Conservation (phyloP, 2,797 vertebrate species). For the Falco rusticolus region DNA sequence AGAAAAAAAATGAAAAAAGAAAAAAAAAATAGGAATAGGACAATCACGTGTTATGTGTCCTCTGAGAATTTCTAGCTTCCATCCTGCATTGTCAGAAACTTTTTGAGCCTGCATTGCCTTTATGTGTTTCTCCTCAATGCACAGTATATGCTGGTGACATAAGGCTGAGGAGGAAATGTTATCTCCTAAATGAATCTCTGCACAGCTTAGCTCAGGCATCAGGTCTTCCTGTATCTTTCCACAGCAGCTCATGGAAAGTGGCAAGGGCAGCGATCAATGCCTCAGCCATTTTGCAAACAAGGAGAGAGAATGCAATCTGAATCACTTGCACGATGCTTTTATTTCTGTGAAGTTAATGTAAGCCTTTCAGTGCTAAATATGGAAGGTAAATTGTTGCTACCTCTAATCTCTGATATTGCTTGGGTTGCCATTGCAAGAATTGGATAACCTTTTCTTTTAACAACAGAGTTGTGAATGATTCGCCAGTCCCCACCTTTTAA, state of each 20-base stretch:
- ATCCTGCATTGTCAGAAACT: background rate
- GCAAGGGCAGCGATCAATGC: accelerated
- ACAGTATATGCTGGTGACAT: background rate
- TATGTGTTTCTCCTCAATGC: background rate
- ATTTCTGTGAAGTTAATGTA: background rate
- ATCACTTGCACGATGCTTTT: background rate
- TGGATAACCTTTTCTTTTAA: background rate
- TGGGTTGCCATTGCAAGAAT: background rate
- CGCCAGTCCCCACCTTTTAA: background rate
- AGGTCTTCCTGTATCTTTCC: background rate
- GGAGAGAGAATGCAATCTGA: background rate
- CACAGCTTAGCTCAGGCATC: background rate
- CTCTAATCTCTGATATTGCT: background rate
- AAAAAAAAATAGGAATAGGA: background rate
- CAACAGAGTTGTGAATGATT: background rate
- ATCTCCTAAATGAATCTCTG: background rate
- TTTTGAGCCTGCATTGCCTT: background rate
- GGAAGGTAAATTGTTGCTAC: background rate
- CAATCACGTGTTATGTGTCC: background rate
- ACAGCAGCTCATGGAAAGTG: background rate
- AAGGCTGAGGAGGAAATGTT: background rate
- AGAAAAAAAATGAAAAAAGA: background rate
- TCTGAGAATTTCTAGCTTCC: background rate
- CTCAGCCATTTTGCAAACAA: background rate
- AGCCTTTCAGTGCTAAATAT: background rate